phyloP scores from a whole-genome alignment of 2,888 invertebrate species.

The Didymodactylos carnosus region DNA sequence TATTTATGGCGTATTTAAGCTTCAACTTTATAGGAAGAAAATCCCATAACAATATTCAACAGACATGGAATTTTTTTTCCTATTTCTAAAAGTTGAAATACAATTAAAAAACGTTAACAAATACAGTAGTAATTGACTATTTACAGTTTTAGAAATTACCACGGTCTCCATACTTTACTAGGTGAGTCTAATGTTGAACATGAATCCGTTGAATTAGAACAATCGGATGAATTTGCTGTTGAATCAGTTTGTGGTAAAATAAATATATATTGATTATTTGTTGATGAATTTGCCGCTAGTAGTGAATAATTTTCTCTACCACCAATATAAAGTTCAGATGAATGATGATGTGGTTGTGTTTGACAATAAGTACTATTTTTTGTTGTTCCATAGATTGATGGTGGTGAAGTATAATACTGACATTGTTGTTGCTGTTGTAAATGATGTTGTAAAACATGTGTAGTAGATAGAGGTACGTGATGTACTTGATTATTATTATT shows the following conservation, averaged over 20 bases:
- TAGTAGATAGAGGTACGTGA: neutral
- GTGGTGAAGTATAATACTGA: no score
- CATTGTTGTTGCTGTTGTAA: neutral
- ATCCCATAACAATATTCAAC: no score
- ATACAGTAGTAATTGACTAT: no score
- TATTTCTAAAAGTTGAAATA: no score
- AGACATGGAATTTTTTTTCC: no score
- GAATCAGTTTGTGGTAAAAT: neutral
- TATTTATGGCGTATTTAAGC: no score
- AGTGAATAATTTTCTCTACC: no score
- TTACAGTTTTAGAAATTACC: neutral
- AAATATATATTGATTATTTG: constrained; percentile 1
- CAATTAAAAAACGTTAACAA: no score
- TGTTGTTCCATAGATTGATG: no score
- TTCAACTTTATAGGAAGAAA: no score
- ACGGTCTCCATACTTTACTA: neutral
- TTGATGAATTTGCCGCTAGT: neutral
- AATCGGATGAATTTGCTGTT: neutral
- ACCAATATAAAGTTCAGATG: no score
- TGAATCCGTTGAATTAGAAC: neutral
- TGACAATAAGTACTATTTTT: neutral
- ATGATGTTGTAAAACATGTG: neutral
- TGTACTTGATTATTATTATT: no score
- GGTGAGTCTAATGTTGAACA: neutral
- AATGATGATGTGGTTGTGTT: neutral